Base-by-base conservation (phyloP, 2,888 invertebrate genomes). In the Meliscaeva auricollis region DNA sequence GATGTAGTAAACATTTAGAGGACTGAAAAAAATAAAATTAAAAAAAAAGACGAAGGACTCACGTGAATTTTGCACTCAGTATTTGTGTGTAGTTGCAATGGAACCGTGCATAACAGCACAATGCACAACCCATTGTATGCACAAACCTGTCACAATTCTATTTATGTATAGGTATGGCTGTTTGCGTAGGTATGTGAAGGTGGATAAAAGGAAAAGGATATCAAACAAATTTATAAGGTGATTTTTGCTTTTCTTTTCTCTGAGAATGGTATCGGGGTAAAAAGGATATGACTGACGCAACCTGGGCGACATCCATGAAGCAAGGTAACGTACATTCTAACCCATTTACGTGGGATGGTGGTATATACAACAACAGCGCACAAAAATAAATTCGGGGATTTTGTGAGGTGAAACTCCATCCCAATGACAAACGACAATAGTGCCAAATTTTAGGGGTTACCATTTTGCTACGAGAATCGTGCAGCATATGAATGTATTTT, bases 301-400 rank as follows among this genome's bases (percentile, higher is more conserved):
- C 68, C 77, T 35, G 68, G 68, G 38, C 77, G 75, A 79, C 84
- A 75, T 75, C 69, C 73, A 50, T 66, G 70, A 44, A 64, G 66
- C 54, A 68, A 46, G 20, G 11, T 35, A 41, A 52, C 68, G 35
- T 75, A 35, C 76, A 76, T 82, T 62, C 69, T 66, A 78, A 78
- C 56, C 69, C 69, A 66, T 66, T 79, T 79, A 73, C 60, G 74
- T 79, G 79, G 74, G 41, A 26, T 64, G 58, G 62, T 20, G 22
- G 22, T 32, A 54, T 15, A 64, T 5, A 46, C 58, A 35, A 38
- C 17, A 56, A 35, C 13, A 13, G 62, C 54, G 66, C 46, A 84
- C 64, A 70, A 72, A 73, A 68, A 85, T 76, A 80, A 76, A 80
- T 85, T 85, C 46, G 52, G 66, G 84, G 79, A 84, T 79, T 79